phyloP scores from a whole-genome alignment of 2,797 vertebrate genomes.

The Alosa sapidissima region DNA sequence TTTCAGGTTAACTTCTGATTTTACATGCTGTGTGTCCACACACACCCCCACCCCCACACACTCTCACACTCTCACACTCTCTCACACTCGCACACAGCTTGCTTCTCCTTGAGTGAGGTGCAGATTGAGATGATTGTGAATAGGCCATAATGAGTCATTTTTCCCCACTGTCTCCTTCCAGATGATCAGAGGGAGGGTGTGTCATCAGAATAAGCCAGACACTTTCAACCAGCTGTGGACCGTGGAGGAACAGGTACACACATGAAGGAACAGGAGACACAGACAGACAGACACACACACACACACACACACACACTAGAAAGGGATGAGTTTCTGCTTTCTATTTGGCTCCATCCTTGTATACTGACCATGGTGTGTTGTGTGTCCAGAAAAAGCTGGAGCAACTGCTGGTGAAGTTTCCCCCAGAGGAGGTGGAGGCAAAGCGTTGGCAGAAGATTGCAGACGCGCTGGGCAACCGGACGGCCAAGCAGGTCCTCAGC shows the following conservation, averaged over 20 bases:
- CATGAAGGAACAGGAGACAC: not conserved
- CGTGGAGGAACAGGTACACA: slow-evolving; percentile 92
- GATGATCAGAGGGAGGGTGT: slow-evolving; percentile 95
- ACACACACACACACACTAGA: not conserved
- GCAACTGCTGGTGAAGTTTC: slow-evolving; percentile 92
- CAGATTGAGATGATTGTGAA: not conserved
- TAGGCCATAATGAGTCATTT: not conserved
- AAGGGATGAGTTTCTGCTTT: not conserved
- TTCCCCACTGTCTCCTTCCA: slow-evolving; percentile 62
- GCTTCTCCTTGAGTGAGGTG: not conserved
- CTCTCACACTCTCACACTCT: not conserved
- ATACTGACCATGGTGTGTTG: not conserved
- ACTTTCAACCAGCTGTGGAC: slow-evolving; percentile 99
- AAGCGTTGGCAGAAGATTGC: slow-evolving; percentile 98
- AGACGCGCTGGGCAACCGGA: slow-evolving; percentile 94
- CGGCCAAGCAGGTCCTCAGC: slow-evolving; percentile 85
- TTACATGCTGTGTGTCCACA: not conserved
- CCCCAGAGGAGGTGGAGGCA: slow-evolving; percentile 95
- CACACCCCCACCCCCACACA: not conserved
- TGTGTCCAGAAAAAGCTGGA: slow-evolving; percentile 90
- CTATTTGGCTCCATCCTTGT: not conserved
- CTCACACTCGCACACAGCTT: not conserved
- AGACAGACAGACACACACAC: not conserved
- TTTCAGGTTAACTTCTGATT: not conserved
- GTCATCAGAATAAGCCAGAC: slow-evolving; percentile 92